phyloP scores from a whole-genome alignment of 2,888 invertebrate species.

The Pollenia amentaria region DNA sequence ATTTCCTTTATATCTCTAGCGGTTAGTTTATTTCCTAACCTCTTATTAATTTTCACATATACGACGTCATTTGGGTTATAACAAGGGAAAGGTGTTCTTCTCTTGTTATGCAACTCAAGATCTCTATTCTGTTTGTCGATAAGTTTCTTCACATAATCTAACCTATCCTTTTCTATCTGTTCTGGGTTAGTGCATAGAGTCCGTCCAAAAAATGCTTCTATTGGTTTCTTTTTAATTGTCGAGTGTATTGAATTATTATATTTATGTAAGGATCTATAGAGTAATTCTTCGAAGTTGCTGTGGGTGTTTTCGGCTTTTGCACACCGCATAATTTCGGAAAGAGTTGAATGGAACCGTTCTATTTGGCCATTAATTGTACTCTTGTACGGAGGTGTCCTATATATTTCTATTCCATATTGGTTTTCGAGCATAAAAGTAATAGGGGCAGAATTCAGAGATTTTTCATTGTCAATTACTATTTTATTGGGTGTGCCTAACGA shows the following conservation, averaged over 20 bases:
- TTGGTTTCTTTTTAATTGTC: conserved; percentile 13
- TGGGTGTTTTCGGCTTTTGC: neutral
- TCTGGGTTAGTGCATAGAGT: neutral
- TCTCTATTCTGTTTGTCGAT: conserved; percentile 4
- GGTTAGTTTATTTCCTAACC: conserved; percentile 3
- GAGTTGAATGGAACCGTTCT: conserved; percentile 16
- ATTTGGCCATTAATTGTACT: conserved; percentile 29
- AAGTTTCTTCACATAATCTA: neutral
- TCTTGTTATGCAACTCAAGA: neutral
- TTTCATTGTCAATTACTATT: conserved; percentile 34
- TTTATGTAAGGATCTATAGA: neutral
- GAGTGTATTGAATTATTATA: conserved; percentile 18
- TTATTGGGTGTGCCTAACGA: conserved; percentile 8
- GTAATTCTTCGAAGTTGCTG: neutral
- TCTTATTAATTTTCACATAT: conserved; percentile 14
- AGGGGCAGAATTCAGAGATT: conserved; percentile 20
- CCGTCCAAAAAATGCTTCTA: conserved; percentile 20
- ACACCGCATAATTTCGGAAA: conserved; percentile 15
- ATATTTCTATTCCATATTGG: conserved; percentile 33
- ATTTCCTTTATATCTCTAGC: conserved; percentile 6
- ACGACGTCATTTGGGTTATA: neutral
- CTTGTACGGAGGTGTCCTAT: conserved; percentile 5
- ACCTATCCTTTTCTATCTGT: neutral
- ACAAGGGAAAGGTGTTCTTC: neutral
- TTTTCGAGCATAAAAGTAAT: conserved; percentile 21